A percentile compares a stretch with the other conserved stretches of the same genome.
Conservation (phyloP, 2,888 invertebrate genomes). For the Macrosiphum euphorbiae region DNA sequence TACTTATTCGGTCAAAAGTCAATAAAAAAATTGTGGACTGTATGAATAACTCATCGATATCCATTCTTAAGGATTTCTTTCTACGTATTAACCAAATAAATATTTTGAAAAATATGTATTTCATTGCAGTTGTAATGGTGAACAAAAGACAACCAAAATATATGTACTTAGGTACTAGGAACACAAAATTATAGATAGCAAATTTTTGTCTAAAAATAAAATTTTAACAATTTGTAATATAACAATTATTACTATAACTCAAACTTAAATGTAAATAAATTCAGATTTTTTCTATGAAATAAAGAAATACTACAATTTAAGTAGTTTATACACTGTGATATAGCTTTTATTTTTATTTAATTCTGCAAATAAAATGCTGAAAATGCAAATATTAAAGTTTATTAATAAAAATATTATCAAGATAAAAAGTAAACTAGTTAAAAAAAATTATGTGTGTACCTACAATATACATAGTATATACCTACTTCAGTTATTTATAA, state of each 20-base stretch:
- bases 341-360: neutral
- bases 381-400: neutral
- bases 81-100: slow-evolving; percentile 36
- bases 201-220: too few species aligned
- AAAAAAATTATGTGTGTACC: neutral
- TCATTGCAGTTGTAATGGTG: neutral
- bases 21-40: neutral
- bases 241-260: neutral
- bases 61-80: neutral
- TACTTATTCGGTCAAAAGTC: neutral
- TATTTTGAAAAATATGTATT: neutral
- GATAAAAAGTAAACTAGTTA: slow-evolving; percentile 15
- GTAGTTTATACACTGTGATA: too few species aligned
- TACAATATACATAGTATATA: neutral
- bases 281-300: neutral
- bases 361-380: neutral
- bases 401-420: neutral
- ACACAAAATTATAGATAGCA: too few species aligned
- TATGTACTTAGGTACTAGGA: too few species aligned
- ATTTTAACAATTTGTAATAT: too few species aligned
- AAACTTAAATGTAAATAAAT: neutral
- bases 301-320: too few species aligned
- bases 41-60: slow-evolving; percentile 29
- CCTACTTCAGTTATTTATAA: neutral
- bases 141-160: neutral